Base-by-base conservation (phyloP, 2,888 invertebrate genomes). In the Elmis aenea region DNA sequence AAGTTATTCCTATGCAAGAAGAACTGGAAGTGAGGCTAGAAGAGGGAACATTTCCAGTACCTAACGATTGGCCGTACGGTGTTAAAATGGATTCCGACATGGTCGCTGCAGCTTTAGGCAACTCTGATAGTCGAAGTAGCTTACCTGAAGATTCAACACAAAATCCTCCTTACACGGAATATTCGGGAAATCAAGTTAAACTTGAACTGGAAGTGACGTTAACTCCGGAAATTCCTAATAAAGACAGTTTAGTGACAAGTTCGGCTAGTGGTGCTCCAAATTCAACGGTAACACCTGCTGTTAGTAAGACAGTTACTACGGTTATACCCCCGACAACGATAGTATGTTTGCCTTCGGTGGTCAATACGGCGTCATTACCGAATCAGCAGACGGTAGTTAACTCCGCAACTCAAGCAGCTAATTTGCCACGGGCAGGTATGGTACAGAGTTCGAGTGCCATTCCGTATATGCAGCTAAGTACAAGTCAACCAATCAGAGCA, bases 181-280 rank as follows among this genome's bases (percentile, higher is more conserved):
- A 58, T 30, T 57, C 59, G 22, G 58, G 62, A n/a, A 69, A 66
- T 34, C 71, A 70, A 54, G 69, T 72, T 1, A 72, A 74, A 51
- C 57, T 77, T 23, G 77, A 78, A 53, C 52, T 74, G 34, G 75
- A 75, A 61, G 75, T 78, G 13, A 78, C 78, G 1, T 62, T 79
- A 52, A 77, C 77, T 1, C 77, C 78, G 3, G 79, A 79, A 63
- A 76, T 77, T 54, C 73, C 75, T 43, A 67, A 62, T 45, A 58
- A 65, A 3, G 69, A 69, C 38, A 66, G 66, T 46, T 52, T 67
- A 38, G 75, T 77, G 1, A 72, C 75, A 5, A 76, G 76, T 52
- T 74, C 75, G 1, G 72, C 75, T 10, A 64, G 57, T 21, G 57
- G 61, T 36, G 55, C 61, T 2, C 55, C 54, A 4, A 60, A 41